Conservation (phyloP, 2,797 vertebrate species). For the Falco biarmicus region DNA sequence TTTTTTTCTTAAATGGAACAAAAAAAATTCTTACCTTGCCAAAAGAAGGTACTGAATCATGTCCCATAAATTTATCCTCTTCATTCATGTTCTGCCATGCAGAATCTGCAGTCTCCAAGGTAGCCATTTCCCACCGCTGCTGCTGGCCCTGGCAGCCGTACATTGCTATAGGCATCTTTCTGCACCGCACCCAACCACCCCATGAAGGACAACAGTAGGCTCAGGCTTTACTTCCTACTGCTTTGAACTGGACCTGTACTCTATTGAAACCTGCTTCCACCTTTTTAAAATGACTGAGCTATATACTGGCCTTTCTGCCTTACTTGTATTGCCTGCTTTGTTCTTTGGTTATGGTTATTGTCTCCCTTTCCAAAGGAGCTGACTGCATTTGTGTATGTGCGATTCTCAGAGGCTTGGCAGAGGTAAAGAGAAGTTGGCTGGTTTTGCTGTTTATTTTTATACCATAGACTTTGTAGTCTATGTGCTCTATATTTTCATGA, state of each 20-base stretch:
- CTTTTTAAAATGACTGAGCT: neutral
- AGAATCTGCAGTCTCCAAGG: neutral
- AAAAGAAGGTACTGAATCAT: neutral
- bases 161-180: neutral
- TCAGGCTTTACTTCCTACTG: neutral
- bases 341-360: neutral
- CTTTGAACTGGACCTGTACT: neutral
- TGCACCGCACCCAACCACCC: neutral
- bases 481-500: neutral
- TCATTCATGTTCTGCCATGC: neutral
- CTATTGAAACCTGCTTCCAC: neutral
- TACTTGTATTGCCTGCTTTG: neutral
- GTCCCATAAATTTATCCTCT: neutral
- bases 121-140: neutral
- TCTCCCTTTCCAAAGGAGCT: neutral
- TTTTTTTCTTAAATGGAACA: neutral
- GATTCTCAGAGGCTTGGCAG: neutral
- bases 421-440: neutral
- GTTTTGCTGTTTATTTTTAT: neutral
- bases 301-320: neutral
- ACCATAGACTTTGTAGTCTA: neutral
- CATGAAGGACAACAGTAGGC: neutral
- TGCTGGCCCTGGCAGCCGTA: neutral
- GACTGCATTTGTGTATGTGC: neutral
- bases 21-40: neutral